phyloP scores from a whole-genome alignment of 2,888 invertebrate genomes.

The Colostygia pectinataria region DNA sequence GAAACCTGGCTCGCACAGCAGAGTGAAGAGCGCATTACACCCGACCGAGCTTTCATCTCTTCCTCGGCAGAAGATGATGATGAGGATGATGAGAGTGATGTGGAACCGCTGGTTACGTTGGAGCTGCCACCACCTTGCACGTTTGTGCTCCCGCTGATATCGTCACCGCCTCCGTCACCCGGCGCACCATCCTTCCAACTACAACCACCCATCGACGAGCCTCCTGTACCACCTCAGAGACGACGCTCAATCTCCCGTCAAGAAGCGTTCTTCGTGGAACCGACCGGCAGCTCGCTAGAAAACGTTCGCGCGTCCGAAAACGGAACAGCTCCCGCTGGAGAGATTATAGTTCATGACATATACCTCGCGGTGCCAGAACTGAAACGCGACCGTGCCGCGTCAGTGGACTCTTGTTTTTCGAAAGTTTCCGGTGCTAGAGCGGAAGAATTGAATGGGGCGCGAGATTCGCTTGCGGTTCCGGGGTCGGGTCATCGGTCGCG shows the following conservation, averaged over 20 bases:
- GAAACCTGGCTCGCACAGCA: conserved; percentile 87
- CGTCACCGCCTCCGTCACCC: conserved; percentile 79
- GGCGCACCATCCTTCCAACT: conserved; percentile 83
- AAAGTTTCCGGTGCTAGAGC: conserved; percentile 89
- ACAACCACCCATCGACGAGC: conserved; percentile 78
- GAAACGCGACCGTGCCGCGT: conserved; percentile 92
- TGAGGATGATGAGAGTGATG: conserved; percentile 79
- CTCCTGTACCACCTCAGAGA: conserved; percentile 75
- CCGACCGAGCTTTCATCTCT: conserved; percentile 63
- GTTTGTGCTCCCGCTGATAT: conserved; percentile 54
- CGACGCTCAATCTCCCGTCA: conserved; percentile 91
- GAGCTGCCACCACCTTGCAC: conserved; percentile 81
- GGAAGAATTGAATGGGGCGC: conserved; percentile 86
- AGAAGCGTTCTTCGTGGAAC: conserved; percentile 91
- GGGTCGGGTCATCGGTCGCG: conserved; percentile 89
- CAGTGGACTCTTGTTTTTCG: conserved; percentile 93
- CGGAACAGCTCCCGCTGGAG: conserved; percentile 58
- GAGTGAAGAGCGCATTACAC: conserved; percentile 68
- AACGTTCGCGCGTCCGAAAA: conserved; percentile 84
- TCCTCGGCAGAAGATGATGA: conserved; percentile 76
- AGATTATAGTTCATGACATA: conserved; percentile 85
- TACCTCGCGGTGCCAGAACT: conserved; percentile 92
- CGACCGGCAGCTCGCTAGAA: conserved; percentile 87
- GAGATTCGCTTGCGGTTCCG: conserved; percentile 86
- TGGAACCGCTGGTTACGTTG: conserved; percentile 84